Base-by-base conservation (phyloP, 2,888 invertebrate species). In the Coenonympha glycerion region DNA sequence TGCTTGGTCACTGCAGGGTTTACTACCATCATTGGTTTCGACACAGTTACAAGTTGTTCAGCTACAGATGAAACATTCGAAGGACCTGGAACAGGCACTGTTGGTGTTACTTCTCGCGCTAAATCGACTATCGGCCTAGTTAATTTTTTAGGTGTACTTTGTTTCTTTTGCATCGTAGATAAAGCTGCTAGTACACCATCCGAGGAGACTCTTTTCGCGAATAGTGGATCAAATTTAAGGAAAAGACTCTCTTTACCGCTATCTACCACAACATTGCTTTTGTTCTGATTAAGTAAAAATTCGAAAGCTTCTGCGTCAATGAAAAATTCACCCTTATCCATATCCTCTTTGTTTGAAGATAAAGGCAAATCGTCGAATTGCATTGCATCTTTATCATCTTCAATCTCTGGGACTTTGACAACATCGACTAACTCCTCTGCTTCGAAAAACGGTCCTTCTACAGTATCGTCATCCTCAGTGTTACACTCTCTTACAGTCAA, bases 211-310 rank as follows among this genome's bases (percentile, higher is more conserved):
- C 76, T 71, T 57, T 78, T 79, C 4, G 86, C 78, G 61, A 83
- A 87, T 33, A 87, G 65, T 11, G 87, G 87, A 64, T 87, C 87
- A 53, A 87, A 87, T 60, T 87, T 87, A 3, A 87, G 62, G 55
- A 87, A 87, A 37, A 87, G 65, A 54, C 87, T 87, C 66, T 87
- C 87, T 71, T 85, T 87, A 3, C 86, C 87, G 56, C 79, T 83
- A 30, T 87, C 82, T 2, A 68, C 60, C 22, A 83, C 76, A 5
- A 75, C 65, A 60, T 77, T 79, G 34, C 64, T 66, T 57, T 77
- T 70, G 57, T 86, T 86, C 60, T 87, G 78, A 60, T 85, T 87
- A 16, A 87, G 59, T 6, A 87, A 68, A 53, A 82, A 86, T 54
- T 87, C 84, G 52, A 77, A 87, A 22, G 85, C 77, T 63, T 84